Evolutionary conservation across 2,797 vertebrate species (phyloP).

Genomic region (Taenioides sp.): DNA sequence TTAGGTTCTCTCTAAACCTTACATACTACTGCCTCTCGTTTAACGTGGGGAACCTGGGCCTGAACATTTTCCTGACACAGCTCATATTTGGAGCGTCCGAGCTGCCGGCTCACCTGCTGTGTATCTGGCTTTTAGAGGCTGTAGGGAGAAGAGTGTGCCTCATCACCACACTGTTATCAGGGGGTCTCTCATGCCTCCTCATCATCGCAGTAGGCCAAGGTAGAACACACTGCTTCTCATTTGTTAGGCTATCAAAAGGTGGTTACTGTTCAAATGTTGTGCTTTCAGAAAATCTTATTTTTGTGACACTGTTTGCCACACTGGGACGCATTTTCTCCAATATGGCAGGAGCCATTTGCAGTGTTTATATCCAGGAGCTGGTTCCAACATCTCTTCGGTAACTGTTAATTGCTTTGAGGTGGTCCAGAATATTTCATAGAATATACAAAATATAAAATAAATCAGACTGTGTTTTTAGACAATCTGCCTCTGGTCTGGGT

Average conservation of each 20-base stretch:
- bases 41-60: slow-evolving; percentile 82
- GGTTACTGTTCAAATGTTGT: not conserved
- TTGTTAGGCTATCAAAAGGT: not conserved
- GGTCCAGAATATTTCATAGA: not conserved
- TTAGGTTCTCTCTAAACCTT: slow-evolving; percentile 83
- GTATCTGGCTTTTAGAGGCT: slow-evolving; percentile 75
- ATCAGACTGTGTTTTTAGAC: slow-evolving; percentile 63
- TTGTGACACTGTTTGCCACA: slow-evolving; percentile 71
- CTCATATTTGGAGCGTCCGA: slow-evolving; percentile 82
- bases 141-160: slow-evolving; percentile 78
- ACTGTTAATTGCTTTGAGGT: slow-evolving; percentile 1
- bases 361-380: slow-evolving; percentile 80
- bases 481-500: slow-evolving; percentile 77
- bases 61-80: slow-evolving; percentile 86
- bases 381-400: slow-evolving; percentile 84
- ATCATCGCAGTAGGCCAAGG: slow-evolving; percentile 78
- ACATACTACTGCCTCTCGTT: slow-evolving; percentile 80
- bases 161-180: slow-evolving; percentile 65
- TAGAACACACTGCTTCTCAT: slow-evolving; percentile 41
- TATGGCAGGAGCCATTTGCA: slow-evolving; percentile 72
- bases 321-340: slow-evolving; percentile 75
- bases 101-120: slow-evolving; percentile 75
- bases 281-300: slow-evolving; percentile 66
- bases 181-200: slow-evolving; percentile 73
- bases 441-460: not conserved